These are phyloP conservation scores for Copidosoma floridanum DNA, from an alignment of 1,140 invertebrate genomes.

Conservation along the genomic window DNA sequence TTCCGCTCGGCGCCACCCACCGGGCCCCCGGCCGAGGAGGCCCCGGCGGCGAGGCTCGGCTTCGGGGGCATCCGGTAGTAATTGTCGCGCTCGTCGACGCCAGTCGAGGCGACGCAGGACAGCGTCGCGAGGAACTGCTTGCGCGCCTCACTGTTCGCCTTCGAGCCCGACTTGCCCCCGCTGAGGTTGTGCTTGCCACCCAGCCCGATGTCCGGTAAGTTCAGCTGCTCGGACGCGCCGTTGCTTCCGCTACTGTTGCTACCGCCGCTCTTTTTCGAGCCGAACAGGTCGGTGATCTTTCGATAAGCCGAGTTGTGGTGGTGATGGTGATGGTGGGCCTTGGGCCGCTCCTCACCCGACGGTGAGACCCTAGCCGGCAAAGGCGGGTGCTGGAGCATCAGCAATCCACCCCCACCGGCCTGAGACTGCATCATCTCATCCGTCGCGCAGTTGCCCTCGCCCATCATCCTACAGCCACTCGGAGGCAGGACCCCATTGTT, in stretches of 20 bases:
- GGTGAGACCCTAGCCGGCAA: constrained; percentile 42
- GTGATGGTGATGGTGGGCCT: constrained; percentile 23
- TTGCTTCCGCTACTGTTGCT: neutral
- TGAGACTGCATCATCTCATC: neutral
- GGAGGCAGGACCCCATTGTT: neutral
- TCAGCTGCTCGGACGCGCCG: constrained; percentile 27
- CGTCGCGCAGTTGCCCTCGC: neutral
- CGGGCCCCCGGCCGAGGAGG: too few relatives aligned
- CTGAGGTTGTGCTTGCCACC: constrained; percentile 45
- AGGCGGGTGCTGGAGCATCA: constrained; percentile 29
- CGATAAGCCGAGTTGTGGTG: constrained; percentile 62
- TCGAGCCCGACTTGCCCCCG: constrained; percentile 49
- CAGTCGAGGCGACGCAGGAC: constrained; percentile 67
- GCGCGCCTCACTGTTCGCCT: constrained; percentile 56
- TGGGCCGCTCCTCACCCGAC: constrained; percentile 43
- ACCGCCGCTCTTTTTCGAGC: constrained; percentile 48
- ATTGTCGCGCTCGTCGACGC: constrained; percentile 64
- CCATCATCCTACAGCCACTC: neutral
- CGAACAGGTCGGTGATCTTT: constrained; percentile 68
- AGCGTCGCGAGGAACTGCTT: constrained; percentile 74
- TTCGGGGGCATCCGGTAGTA: constrained; percentile 66
- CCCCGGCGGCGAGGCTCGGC: neutral
- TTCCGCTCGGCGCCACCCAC: constrained; percentile 53
- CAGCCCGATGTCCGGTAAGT: constrained; percentile 60
- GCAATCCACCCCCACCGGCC: constrained; percentile 25